These are phyloP conservation scores for Mirounga angustirostris DNA, from an alignment of 2,113 vertebrate species.

Conservation along the genomic window DNA sequence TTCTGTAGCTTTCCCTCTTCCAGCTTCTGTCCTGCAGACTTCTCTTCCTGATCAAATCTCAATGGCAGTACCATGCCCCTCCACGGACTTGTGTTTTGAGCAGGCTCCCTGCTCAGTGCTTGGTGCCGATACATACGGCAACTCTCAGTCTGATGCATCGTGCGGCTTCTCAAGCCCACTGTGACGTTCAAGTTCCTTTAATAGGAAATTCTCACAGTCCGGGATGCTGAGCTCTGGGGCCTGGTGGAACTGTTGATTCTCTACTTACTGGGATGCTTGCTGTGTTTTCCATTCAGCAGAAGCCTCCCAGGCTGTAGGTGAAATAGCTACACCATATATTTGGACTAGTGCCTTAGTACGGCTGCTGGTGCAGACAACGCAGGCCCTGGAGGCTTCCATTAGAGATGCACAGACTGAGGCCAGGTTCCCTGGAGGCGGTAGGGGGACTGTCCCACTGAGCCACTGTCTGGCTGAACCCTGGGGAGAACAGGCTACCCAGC, in stretches of 20 bases:
- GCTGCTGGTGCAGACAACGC: not conserved
- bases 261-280: fast-evolving
- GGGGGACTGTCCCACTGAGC: not conserved
- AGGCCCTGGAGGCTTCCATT: not conserved
- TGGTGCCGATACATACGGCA: fast-evolving
- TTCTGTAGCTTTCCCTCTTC: not conserved
- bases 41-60: not conserved
- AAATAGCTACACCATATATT: not conserved
- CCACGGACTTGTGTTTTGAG: not conserved
- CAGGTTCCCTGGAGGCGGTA: fast-evolving
- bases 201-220: not conserved
- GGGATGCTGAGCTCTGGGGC: not conserved
- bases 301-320: not conserved
- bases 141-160: not conserved
- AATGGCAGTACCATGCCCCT: too few species aligned
- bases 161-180: not conserved
- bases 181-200: not conserved
- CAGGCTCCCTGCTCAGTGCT: not conserved
- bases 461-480: not conserved
- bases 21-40: not conserved
- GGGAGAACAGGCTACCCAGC: not conserved
- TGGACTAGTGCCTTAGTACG: too few species aligned
- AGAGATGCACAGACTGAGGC: not conserved
- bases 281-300: too few species aligned
- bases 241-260: not conserved